Percentiles rank a stretch among this genome's conserved stretches.
Conservation (phyloP, 1,140 invertebrate genomes). For the Trichogramma pretiosum region DNA sequence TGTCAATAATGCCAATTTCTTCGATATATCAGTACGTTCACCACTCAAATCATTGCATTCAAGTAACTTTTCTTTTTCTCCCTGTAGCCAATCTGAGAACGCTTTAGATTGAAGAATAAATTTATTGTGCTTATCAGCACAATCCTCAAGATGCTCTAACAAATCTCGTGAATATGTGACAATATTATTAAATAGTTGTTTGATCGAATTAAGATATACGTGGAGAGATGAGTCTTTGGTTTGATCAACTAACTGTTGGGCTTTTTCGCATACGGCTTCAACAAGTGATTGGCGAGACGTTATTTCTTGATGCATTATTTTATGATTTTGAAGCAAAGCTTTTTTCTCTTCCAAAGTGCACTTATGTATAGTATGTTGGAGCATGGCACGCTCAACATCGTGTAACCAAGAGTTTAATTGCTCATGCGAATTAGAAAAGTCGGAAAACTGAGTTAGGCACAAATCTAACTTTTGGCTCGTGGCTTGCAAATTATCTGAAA, state of each 20-base stretch:
- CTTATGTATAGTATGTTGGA: conserved; percentile 82
- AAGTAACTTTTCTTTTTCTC: conserved; percentile 66
- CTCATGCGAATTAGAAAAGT: conserved; percentile 79
- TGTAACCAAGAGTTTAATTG: conserved; percentile 86
- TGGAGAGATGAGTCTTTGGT: conserved; percentile 80
- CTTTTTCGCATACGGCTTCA: conserved; percentile 85
- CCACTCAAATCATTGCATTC: conserved; percentile 71
- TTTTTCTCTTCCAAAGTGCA: conserved; percentile 87
- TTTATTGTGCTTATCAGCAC: conserved; percentile 76
- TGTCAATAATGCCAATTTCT: conserved; percentile 61
- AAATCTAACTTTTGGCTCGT: conserved; percentile 76
- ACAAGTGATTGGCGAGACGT: conserved; percentile 83
- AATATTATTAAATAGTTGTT: conserved; percentile 80
- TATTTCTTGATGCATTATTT: conserved; percentile 92
- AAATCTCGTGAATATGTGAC: conserved; percentile 80
- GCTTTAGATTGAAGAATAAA: conserved; percentile 62
- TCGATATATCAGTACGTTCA: conserved; percentile 69
- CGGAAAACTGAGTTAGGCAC: conserved; percentile 80
- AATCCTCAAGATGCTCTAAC: conserved; percentile 73
- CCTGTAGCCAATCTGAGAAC: conserved; percentile 70
- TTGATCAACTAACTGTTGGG: conserved; percentile 79
- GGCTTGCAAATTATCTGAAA: conserved; percentile 72
- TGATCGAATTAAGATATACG: conserved; percentile 79
- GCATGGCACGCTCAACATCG: conserved; percentile 85
- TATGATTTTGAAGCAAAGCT: conserved; percentile 88